A percentile compares a stretch with the other conserved stretches of the same genome.
Evolutionary conservation across 2,113 vertebrate genomes (phyloP).

Genomic region (Crotalus helleri): DNA sequence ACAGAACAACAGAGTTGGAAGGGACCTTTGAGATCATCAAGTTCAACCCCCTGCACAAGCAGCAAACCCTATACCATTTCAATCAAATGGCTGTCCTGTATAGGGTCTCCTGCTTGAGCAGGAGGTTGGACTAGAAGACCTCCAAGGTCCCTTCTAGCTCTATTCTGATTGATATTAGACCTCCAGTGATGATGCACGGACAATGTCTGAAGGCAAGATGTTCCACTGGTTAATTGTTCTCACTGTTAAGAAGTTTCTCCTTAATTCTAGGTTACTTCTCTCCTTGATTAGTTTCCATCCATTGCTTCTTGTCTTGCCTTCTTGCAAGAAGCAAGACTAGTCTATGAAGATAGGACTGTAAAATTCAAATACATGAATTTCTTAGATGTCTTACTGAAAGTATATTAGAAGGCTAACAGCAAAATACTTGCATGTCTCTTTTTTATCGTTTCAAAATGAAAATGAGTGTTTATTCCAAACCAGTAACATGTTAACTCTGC

Average conservation of each 20-base stretch:
- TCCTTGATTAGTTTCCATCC: background rate
- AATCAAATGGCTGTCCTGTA: background rate
- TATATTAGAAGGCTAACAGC: constrained; percentile 12
- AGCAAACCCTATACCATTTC: background rate
- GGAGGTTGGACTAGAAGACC: too few species aligned
- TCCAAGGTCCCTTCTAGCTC: too few species aligned
- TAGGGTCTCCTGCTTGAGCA: too few species aligned
- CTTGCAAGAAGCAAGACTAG: background rate
- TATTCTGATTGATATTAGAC: too few species aligned
- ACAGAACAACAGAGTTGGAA: background rate
- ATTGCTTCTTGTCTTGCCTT: background rate
- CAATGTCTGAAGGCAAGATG: background rate
- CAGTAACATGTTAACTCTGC: constrained; percentile 40
- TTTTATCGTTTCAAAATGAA: constrained; percentile 44
- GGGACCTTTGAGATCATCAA: background rate
- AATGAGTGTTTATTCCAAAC: constrained; percentile 39
- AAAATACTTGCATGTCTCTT: constrained; percentile 21
- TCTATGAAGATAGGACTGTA: background rate
- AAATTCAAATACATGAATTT: background rate
- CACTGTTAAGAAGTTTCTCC: background rate
- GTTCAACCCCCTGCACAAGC: background rate
- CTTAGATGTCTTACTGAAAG: background rate
- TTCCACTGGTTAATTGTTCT: background rate
- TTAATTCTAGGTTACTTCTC: background rate
- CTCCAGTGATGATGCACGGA: background rate